These are phyloP conservation scores for Drosophila fulvimacula DNA, from an alignment of 2,888 invertebrate species.

Conservation along the genomic window DNA sequence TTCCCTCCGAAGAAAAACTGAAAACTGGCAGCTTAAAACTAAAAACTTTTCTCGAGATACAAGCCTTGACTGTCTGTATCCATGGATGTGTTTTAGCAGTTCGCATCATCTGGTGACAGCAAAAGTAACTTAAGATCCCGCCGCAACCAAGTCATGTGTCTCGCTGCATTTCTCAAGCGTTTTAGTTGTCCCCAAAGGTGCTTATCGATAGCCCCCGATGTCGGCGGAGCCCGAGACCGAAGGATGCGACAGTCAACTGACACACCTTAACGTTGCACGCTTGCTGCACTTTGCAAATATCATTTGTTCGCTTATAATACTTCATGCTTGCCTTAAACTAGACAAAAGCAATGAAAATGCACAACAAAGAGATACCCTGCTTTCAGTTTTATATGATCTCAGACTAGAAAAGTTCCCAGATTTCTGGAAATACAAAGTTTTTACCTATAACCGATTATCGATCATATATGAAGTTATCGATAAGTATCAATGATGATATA, in stretches of 20 bases:
- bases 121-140: conserved; percentile 58
- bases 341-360: conserved; percentile 7
- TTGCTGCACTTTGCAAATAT: conserved; percentile 35
- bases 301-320: conserved; percentile 9
- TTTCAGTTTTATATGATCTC: too few relatives aligned
- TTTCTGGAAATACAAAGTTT: neutral
- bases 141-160: conserved; percentile 32
- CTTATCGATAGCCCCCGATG: conserved; percentile 51
- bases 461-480: too few relatives aligned
- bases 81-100: conserved; percentile 9
- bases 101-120: conserved; percentile 52
- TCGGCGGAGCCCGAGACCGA: neutral
- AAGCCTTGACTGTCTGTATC: conserved; percentile 16
- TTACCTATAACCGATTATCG: neutral
- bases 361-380: neutral
- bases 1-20: neutral
- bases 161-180: conserved; percentile 41
- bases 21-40: conserved; percentile 4
- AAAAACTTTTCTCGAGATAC: conserved; percentile 29
- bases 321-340: neutral
- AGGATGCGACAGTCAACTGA: conserved; percentile 1
- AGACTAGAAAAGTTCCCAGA: neutral
- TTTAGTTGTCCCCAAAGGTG: conserved; percentile 55
- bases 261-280: conserved; percentile 31
- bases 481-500: too few relatives aligned